Conservation (phyloP, 1,140 invertebrate species). For the Drosophila ogumai region DNA sequence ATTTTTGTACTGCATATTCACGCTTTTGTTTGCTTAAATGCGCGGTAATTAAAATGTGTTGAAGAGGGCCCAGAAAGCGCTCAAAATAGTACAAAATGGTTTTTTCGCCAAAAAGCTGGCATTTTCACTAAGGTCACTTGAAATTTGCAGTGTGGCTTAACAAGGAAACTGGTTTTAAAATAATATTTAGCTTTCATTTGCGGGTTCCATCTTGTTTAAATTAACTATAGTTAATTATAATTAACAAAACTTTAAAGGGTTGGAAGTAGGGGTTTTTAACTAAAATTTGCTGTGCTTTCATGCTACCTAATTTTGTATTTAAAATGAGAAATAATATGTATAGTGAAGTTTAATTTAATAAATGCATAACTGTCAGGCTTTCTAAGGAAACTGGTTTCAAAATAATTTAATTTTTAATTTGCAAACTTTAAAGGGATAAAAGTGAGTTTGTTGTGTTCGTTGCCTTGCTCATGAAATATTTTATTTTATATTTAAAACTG, state of each 20-base stretch:
- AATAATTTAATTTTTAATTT: too few species aligned
- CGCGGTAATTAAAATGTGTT: conserved; percentile 68
- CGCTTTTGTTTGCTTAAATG: conserved; percentile 72
- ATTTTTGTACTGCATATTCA: conserved; percentile 48
- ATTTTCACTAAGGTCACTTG: conserved; percentile 22
- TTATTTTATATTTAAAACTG: not conserved
- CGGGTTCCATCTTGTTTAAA: not conserved
- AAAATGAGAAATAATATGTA: too few species aligned
- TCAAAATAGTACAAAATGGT: conserved; percentile 11
- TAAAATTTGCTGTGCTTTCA: not conserved
- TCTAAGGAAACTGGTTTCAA: too few species aligned
- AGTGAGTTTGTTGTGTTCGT: too few species aligned
- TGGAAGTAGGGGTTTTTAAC: not conserved
- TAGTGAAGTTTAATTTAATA: not conserved
- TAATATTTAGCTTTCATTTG: conserved; percentile 17
- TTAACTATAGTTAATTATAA: too few species aligned
- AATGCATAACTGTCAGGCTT: too few species aligned
- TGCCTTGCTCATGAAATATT: not conserved
- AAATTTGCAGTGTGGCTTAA: conserved; percentile 4
- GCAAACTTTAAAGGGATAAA: too few species aligned
- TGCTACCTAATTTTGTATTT: not conserved
- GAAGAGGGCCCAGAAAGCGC: not conserved
- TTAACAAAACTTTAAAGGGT: not conserved
- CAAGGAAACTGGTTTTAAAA: not conserved
- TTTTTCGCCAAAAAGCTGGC: conserved; percentile 5